Evolutionary conservation across 2,113 vertebrate genomes (phyloP).

Genomic region (Macrotus californicus): DNA sequence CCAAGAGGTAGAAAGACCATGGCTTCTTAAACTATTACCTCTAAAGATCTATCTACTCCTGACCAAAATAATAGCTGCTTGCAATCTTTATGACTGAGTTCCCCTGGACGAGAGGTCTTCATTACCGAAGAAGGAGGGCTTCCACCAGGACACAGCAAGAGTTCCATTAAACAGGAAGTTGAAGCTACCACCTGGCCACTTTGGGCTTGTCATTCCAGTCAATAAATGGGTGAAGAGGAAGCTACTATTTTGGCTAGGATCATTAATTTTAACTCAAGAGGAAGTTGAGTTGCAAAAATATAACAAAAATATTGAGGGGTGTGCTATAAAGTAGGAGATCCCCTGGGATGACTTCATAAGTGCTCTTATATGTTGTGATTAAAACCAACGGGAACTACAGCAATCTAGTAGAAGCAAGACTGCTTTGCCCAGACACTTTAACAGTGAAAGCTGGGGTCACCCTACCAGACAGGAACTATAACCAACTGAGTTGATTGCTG

Average conservation of each 20-base stretch:
- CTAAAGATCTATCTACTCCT: not conserved
- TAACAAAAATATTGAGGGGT: not conserved
- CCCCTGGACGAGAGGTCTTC: not conserved
- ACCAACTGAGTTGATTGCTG: not conserved
- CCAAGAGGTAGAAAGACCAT: not conserved
- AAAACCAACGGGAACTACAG: not conserved
- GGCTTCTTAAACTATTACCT: not conserved
- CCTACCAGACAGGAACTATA: not conserved
- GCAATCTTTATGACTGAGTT: not conserved
- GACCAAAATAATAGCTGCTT: not conserved
- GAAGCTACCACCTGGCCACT: not conserved
- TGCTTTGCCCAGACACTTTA: not conserved
- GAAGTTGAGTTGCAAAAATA: not conserved
- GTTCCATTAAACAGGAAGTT: not conserved
- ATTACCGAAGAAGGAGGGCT: not conserved
- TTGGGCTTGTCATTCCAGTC: not conserved
- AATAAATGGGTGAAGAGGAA: not conserved
- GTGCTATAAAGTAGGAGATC: not conserved
- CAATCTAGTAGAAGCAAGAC: not conserved
- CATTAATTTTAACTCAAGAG: not conserved
- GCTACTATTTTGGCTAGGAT: not conserved
- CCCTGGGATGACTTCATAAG: not conserved
- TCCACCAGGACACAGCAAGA: not conserved
- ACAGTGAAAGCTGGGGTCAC: not conserved
- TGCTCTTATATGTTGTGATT: not conserved